Percentiles rank a stretch among this genome's conserved stretches.
Evolutionary conservation across 2,888 invertebrate genomes (phyloP).

Genomic region (Pardosa pseudoannulata): DNA sequence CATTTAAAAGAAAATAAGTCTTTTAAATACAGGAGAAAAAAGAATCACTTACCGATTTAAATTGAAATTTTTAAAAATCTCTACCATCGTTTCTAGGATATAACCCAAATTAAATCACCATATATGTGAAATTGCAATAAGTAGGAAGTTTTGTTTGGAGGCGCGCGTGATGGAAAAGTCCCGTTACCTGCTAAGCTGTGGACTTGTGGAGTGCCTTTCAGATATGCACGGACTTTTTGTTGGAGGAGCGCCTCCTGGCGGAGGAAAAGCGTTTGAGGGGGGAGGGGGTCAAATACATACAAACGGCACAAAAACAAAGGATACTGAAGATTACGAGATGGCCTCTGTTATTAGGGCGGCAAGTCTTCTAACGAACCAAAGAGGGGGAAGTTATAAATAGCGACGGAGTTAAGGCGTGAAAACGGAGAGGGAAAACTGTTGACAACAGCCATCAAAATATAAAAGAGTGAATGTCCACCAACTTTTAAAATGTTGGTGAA

Average conservation of each 20-base stretch:
- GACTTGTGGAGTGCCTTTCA: neutral
- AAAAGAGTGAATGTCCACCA: no score
- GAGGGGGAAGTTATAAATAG: neutral
- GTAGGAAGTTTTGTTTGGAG: neutral
- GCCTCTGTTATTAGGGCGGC: conserved; percentile 9
- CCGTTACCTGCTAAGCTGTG: neutral
- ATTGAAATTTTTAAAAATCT: no score
- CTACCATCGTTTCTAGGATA: no score
- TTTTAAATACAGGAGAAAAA: no score
- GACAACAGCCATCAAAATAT: no score
- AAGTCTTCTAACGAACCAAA: neutral
- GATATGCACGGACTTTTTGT: neutral
- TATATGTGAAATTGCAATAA: neutral
- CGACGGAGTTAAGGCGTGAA: neutral
- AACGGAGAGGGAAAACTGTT: no score
- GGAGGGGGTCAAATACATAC: neutral
- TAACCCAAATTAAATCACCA: no score
- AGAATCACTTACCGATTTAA: no score
- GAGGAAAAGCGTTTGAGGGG: neutral
- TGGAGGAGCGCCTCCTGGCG: neutral
- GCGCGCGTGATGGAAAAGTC: neutral
- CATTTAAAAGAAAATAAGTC: no score
- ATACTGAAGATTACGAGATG: conserved; percentile 10
- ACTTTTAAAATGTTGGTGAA: no score
- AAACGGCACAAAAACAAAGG: neutral